Base-by-base conservation (phyloP, 1,140 invertebrate genomes). In the Drosophila pruinosa region DNA sequence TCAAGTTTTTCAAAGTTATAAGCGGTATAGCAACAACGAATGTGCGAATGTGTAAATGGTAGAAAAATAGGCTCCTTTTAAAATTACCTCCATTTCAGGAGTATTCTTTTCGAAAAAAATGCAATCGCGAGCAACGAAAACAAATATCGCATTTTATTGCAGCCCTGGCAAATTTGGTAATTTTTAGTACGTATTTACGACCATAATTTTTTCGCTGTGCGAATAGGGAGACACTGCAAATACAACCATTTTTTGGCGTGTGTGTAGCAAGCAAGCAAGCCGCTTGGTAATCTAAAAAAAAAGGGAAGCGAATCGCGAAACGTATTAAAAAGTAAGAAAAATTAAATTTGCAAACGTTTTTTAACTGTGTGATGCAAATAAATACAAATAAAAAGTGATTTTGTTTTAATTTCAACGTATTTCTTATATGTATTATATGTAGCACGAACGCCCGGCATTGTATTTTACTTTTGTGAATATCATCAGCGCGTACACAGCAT, bases 181-280 rank as follows among this genome's bases (percentile, higher is more conserved):
- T 71, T 64, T 64, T 74, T 74, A 71, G 71, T 41, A 2, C 7
- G 43, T 63, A 64, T n/a, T 70, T 24, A 26, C 10, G 8, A 7
- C 4, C 2, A 5, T 26, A 56, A 43, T 19, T 53, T 68, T 71
- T 71, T 65, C 47, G 63, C 53, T n/a, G n/a, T 59, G 28, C 47
- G 15, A 59, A 68, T 69, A 36, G 48, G 65, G 47, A 63, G 28
- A 69, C 65, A 69, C 65, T 69, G 19, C 28, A 63, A 69, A 63
- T 69, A 62, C 69, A 75, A 72, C 67, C 56, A 73, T 64, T 62
- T 76, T 61, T 74, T 71, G 59, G 61, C 75, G 75, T 82, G 79
- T 77, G 75, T 83, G 80, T 80, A 68, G 81, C 80, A 69, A 59
- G 62, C 57, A 31, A 31, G 47, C 80, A 85, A 83, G 80, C 80